Evolutionary conservation across 2,888 invertebrate genomes (phyloP).

Genomic region (Tethea ocularis): DNA sequence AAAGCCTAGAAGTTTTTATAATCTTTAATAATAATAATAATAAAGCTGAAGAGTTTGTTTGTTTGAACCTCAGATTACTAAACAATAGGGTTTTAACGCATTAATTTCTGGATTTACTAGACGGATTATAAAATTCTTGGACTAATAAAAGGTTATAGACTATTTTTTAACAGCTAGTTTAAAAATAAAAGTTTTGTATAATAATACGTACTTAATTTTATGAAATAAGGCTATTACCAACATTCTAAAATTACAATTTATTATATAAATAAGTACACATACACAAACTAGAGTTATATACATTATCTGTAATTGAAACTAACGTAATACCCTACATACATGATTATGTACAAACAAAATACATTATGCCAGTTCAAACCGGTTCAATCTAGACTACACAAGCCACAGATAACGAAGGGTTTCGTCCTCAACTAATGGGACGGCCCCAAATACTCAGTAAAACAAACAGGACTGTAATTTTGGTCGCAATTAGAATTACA

Average conservation of each 20-base stretch:
- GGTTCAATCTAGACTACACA: slow-evolving; percentile 33
- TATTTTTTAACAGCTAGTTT: too few relatives aligned
- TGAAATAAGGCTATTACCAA: background rate
- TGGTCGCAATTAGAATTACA: slow-evolving; percentile 23
- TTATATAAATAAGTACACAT: background rate
- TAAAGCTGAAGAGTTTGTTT: too few relatives aligned
- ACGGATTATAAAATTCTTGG: too few relatives aligned
- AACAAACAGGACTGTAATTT: slow-evolving; percentile 20
- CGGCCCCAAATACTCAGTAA: slow-evolving; percentile 15
- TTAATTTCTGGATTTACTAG: too few relatives aligned
- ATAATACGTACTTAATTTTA: too few relatives aligned
- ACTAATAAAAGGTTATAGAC: too few relatives aligned
- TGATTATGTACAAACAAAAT: slow-evolving; percentile 10
- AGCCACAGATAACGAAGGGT: slow-evolving; percentile 39
- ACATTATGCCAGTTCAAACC: slow-evolving; percentile 26
- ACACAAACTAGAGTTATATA: slow-evolving; percentile 5
- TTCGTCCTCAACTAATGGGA: slow-evolving; percentile 15
- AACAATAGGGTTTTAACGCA: too few relatives aligned
- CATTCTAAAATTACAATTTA: background rate
- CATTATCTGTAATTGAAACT: slow-evolving; percentile 4
- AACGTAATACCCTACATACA: slow-evolving; percentile 4
- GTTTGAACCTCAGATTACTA: too few relatives aligned
- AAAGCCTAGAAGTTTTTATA: too few relatives aligned
- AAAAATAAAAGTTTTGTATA: too few relatives aligned
- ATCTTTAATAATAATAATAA: too few relatives aligned